Conservation (phyloP, 1,140 invertebrate species). For the Drosophila santomea region DNA sequence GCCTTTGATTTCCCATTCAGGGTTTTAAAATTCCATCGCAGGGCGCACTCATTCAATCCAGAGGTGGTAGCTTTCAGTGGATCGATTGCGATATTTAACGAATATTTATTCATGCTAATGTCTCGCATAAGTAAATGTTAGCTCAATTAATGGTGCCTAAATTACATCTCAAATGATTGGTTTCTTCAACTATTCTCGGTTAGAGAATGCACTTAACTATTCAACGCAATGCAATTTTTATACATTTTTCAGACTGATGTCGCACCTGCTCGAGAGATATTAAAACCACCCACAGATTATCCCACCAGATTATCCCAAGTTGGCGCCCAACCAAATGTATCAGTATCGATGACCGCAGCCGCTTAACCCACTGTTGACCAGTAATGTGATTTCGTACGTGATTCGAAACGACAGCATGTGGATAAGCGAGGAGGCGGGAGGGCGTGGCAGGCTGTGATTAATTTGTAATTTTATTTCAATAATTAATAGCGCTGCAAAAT, state of each 20-base stretch:
- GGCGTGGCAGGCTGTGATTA: slow-evolving; percentile 27
- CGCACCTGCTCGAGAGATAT: background rate
- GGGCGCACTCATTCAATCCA: background rate
- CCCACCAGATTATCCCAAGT: too few relatives aligned
- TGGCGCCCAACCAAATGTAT: background rate
- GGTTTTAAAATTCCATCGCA: slow-evolving; percentile 25
- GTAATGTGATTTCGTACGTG: slow-evolving; percentile 32
- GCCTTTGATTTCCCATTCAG: slow-evolving; percentile 46
- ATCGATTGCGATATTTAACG: background rate
- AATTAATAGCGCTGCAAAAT: slow-evolving; percentile 57
- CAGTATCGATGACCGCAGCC: slow-evolving; percentile 31
- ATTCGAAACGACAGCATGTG: slow-evolving; percentile 12
- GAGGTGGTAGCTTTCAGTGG: slow-evolving; percentile 4
- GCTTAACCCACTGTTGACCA: slow-evolving; percentile 23
- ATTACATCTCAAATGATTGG: too few relatives aligned
- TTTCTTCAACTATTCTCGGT: too few relatives aligned
- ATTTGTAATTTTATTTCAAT: slow-evolving; percentile 48
- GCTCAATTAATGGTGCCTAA: too few relatives aligned
- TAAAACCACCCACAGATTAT: slow-evolving; percentile 3
- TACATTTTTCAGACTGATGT: background rate
- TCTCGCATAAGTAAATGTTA: background rate
- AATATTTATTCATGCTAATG: background rate
- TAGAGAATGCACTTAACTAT: too few relatives aligned
- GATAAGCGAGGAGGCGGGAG: background rate
- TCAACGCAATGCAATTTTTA: background rate